Evolutionary conservation across 2,797 vertebrate species (phyloP), one percentile per base, ranked within the genome.

Genomic region (Bradypodion pumilum): DNA sequence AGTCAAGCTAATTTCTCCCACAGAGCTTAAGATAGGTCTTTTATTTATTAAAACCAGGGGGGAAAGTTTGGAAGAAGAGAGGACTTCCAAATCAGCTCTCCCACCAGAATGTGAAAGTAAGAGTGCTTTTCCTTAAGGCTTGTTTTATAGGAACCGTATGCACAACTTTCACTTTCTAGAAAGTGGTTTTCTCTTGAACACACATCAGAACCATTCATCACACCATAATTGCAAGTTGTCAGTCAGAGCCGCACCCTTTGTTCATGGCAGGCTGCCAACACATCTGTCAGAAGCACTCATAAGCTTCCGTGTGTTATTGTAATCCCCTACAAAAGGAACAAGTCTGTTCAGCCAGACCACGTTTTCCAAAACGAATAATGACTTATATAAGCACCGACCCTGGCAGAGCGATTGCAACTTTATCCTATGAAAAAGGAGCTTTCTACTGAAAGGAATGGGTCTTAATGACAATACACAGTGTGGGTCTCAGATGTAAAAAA

Each of bases 221-320:
- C 93, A 94, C 94, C 89, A 92, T 95, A 96, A 96, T 96, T 96
- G 94, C 94, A 94, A 96, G 94, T 94, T 96, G 95, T 95, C 95
- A 96, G 94, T 94, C 95, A 94, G 94, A 95, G 95, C 95, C 95
- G 94, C 96, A 94, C 96, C 96, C 96, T 96, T 94, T 91, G 86
- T n/a, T 74, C 91, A 85, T 97, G 96, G 97, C 96, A 92, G 94
- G 89, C 89, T 87, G 96, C 97, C 97, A 97, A 90, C 95, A 96
- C 97, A 97, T 97, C 97, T 97, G 96, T 96, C 96, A 96, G 95
- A 94, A 91, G 93, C 95, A 95, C 95, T 96, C 95, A 94, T 92
- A 94, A 94, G 95, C 95, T 97, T 96, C 95, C 95, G 95, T 96
- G 94, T 96, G 94, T 95, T 95, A 95, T 95, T 96, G 95, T 96